Evolutionary conservation across 2,888 invertebrate genomes (phyloP).

Genomic region (Sarcophaga carnaria): DNA sequence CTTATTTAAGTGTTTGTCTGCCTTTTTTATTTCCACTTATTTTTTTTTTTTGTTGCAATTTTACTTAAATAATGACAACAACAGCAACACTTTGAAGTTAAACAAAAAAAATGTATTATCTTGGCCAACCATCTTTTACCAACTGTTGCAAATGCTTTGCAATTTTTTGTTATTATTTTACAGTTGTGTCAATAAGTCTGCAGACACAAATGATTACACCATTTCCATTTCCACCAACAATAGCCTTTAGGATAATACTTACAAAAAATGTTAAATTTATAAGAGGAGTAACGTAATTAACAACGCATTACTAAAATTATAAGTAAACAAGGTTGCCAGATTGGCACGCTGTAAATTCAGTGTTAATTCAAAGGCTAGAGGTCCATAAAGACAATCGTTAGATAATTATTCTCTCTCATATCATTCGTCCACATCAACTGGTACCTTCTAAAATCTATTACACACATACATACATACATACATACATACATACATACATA

Average conservation of each 20-base stretch:
- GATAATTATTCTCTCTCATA: too few species aligned
- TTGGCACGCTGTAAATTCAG: too few species aligned
- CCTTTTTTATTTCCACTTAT: constrained; percentile 2
- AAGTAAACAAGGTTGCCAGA: too few species aligned
- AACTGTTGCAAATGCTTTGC: background rate
- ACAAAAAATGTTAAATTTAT: background rate
- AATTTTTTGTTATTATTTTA: constrained; percentile 10
- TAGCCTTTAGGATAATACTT: background rate
- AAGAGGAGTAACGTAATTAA: too few species aligned
- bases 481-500: too few species aligned
- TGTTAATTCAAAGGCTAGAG: too few species aligned
- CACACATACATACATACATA: too few species aligned
- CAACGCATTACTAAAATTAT: too few species aligned
- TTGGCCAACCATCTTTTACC: background rate
- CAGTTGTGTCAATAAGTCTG: constrained; percentile 11
- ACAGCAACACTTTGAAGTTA: constrained; percentile 8
- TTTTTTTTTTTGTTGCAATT: background rate
- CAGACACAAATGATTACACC: background rate
- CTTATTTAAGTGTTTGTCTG: background rate
- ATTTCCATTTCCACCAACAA: background rate
- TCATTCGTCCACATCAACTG: too few species aligned
- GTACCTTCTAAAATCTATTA: too few species aligned
- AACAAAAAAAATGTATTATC: background rate
- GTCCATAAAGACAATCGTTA: too few species aligned
- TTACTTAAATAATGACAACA: constrained; percentile 7